A percentile compares a stretch with the other conserved stretches of the same genome.
These are phyloP conservation scores for Kryptolebias ocellatus DNA, from an alignment of 2,797 vertebrate genomes.

Conservation along the genomic window DNA sequence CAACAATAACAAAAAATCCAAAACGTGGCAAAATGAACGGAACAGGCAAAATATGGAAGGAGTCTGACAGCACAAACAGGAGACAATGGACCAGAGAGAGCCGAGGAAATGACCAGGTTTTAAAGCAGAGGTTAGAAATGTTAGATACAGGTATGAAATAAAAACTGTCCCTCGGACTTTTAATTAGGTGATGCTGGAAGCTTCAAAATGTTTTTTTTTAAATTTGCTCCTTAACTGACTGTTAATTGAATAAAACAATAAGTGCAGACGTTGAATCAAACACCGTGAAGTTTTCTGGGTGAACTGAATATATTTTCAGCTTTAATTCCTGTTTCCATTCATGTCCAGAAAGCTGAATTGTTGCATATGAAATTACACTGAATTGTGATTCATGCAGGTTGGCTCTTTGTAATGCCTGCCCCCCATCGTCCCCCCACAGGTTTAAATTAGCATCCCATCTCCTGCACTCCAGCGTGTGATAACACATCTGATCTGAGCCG, in stretches of 20 bases:
- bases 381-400: constrained; percentile 58
- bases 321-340: constrained; percentile 38
- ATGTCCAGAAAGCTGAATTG: constrained; percentile 35
- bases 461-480: constrained; percentile 72
- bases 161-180: too few relatives aligned
- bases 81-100: too few relatives aligned
- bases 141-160: too few relatives aligned
- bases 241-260: neutral
- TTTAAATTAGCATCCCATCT: constrained; percentile 81
- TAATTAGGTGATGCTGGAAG: too few relatives aligned
- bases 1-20: too few relatives aligned
- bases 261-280: neutral
- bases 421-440: constrained; percentile 61
- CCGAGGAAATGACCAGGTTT: neutral
- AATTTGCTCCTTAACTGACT: neutral
- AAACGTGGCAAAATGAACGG: too few relatives aligned
- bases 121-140: too few relatives aligned
- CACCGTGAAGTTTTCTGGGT: neutral
- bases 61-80: too few relatives aligned
- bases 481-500: constrained; percentile 77
- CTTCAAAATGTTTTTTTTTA: neutral
- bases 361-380: neutral
- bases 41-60: too few relatives aligned
- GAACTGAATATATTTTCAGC: constrained; percentile 4
- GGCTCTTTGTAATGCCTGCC: constrained; percentile 57